A percentile compares a stretch with the other conserved stretches of the same genome.
phyloP scores from a whole-genome alignment of 2,797 vertebrate species.

The Chrysocyon brachyurus region DNA sequence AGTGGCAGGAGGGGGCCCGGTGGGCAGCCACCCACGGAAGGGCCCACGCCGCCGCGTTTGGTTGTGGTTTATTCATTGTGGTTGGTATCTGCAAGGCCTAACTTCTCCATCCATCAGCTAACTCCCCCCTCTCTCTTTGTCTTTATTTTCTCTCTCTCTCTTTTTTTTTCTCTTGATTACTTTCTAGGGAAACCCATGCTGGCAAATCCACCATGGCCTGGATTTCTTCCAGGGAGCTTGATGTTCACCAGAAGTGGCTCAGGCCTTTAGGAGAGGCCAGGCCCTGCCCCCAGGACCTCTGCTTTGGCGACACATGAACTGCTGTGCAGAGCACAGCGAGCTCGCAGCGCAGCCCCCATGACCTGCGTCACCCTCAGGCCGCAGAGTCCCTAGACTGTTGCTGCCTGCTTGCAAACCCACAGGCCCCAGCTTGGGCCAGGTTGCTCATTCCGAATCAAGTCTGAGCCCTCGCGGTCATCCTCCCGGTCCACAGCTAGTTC shows the following conservation, averaged over 20 bases:
- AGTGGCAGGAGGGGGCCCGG: too few species aligned
- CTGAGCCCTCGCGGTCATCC: slow-evolving; percentile 42
- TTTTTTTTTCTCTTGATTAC: not conserved
- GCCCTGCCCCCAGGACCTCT: not conserved
- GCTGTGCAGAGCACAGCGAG: not conserved
- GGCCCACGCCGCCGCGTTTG: not conserved
- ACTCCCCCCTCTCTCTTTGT: not conserved
- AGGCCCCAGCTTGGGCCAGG: slow-evolving; percentile 4
- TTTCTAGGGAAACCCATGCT: not conserved
- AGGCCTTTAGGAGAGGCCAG: slow-evolving; percentile 27
- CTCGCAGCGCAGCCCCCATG: not conserved
- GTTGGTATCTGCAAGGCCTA: not conserved
- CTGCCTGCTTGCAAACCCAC: not conserved
- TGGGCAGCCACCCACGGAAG: too few species aligned
- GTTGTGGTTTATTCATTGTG: not conserved
- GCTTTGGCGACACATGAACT: slow-evolving; percentile 31
- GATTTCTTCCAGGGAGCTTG: not conserved
- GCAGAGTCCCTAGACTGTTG: not conserved
- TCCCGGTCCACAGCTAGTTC: slow-evolving; percentile 53
- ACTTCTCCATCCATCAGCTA: not conserved
- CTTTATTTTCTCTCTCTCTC: not conserved
- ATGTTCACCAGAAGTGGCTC: not conserved
- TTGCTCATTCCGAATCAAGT: not conserved
- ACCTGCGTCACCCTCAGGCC: not conserved
- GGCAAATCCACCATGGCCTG: not conserved